phyloP scores from a whole-genome alignment of 2,888 invertebrate species.

The Chymomyza amoena region DNA sequence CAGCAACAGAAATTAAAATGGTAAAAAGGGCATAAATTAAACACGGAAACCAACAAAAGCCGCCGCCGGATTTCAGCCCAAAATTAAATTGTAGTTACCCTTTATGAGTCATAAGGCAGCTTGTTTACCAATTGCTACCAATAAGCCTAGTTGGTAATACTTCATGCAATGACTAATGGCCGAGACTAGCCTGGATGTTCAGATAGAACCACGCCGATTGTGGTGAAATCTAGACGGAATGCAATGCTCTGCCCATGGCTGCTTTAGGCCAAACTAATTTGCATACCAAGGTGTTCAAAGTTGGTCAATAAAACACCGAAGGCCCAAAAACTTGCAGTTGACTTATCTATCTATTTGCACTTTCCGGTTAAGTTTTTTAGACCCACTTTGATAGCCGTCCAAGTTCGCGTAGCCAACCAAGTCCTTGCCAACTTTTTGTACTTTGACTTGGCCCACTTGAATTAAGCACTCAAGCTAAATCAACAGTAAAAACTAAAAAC shows the following conservation, averaged over 20 bases:
- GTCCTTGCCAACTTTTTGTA: background rate
- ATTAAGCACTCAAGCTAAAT: slow-evolving; percentile 1
- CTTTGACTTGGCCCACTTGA: slow-evolving; percentile 9
- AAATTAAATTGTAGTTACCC: slow-evolving; percentile 11
- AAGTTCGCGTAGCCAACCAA: background rate
- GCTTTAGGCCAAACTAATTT: slow-evolving; percentile 44
- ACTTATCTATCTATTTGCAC: slow-evolving; percentile 13
- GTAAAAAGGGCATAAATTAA: slow-evolving; percentile 32
- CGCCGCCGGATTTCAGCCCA: slow-evolving; percentile 26
- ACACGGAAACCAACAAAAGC: slow-evolving; percentile 25
- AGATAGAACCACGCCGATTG: too few relatives aligned
- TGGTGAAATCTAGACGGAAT: too few relatives aligned
- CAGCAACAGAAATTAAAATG: slow-evolving; percentile 24
- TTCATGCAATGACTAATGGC: background rate
- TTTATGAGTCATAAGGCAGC: slow-evolving; percentile 29
- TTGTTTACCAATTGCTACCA: too few relatives aligned
- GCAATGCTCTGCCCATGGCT: background rate
- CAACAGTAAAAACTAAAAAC: slow-evolving; percentile 19
- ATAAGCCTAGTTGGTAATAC: background rate
- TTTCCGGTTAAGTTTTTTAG: background rate
- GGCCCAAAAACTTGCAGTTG: slow-evolving; percentile 16
- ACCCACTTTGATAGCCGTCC: slow-evolving; percentile 39
- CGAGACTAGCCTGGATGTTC: background rate
- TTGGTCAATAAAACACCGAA: slow-evolving; percentile 44
- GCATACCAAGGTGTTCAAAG: slow-evolving; percentile 68